Evolutionary conservation across 35 echinoderm and acorn worm genomes (phyloP).

Genomic region (Strongylocentrotus purpuratus): DNA sequence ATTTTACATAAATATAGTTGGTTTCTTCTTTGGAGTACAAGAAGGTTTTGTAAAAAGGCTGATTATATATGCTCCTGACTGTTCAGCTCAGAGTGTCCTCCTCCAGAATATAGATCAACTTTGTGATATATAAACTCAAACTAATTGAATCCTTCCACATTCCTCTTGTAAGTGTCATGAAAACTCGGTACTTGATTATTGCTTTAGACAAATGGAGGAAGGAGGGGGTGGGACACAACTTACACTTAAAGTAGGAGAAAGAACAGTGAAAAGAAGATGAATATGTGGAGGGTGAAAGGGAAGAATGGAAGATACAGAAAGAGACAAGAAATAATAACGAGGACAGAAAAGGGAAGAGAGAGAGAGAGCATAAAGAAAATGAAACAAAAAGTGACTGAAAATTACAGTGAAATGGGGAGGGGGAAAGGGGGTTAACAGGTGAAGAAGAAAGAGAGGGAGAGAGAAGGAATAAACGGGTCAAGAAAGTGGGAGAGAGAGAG

Average conservation of each 20-base stretch:
- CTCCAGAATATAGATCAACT: neutral
- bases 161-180: neutral
- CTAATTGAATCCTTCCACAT: slow-evolving; percentile 17
- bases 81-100: neutral
- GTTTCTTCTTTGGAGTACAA: no score
- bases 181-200: neutral
- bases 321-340: neutral
- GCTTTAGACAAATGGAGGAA: neutral
- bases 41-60: no score
- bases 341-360: neutral
- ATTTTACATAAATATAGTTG: no score
- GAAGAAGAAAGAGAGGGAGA: neutral
- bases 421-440: neutral
- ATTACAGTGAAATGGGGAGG: no score
- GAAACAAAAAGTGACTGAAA: neutral
- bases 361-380: neutral
- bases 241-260: neutral
- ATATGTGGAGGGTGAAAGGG: neutral
- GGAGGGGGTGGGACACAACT: neutral
- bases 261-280: neutral
- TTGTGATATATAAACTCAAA: neutral
- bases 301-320: no score
- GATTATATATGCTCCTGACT: neutral
- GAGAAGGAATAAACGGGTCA: no score
- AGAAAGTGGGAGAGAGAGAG: neutral